Base-by-base conservation (phyloP, 2,888 invertebrate genomes). In the Morinoia aosen region DNA sequence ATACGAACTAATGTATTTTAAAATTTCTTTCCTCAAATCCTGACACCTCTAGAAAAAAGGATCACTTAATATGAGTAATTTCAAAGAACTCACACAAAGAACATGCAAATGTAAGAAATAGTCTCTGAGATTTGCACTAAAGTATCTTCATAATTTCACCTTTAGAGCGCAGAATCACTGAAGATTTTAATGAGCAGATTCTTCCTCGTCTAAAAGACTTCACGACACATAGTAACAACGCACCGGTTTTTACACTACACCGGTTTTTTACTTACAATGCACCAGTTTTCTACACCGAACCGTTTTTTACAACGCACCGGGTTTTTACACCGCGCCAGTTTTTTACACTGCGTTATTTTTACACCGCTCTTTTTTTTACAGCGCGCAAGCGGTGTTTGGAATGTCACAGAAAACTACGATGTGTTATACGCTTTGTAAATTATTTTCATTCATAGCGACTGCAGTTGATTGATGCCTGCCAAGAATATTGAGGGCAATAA, bases 171-270 rank as follows among this genome's bases (percentile, higher is more conserved):
- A 76, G 19, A 8, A 76, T 76, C 76, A 76, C 33, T 33, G 76
- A 76, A 76, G 76, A 76, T 33, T 76, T 76, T 76, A 19, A 76
- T 76, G 76, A 76, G 76, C 76, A 76, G 76, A 76, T 76, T 76
- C 76, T 76, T 76, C 76, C 76, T 76, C 76, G 76, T 76, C 76
- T 76, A 76, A 76, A 76, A 76, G 76, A 76, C 76, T 10, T 76
- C 76, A 76, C 76, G 76, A 76, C 76, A 76, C 0, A 16, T 76
- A 76, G 76, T 76, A 76, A 76, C 76, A 76, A 76, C 76, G 76
- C 25, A 76, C 76, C 76, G 76, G 76, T 33, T 25, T 33, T 76
- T 76, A 76, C 76, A 76, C 19, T 33, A 33, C 33, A 76, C 76
- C 76, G 76, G 76, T 76, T 76, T 61, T 14, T 61, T 61, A 25